A percentile compares a stretch with the other conserved stretches of the same genome.
Conservation (phyloP, 2,113 vertebrate species). For the Tachysurus vachellii region DNA sequence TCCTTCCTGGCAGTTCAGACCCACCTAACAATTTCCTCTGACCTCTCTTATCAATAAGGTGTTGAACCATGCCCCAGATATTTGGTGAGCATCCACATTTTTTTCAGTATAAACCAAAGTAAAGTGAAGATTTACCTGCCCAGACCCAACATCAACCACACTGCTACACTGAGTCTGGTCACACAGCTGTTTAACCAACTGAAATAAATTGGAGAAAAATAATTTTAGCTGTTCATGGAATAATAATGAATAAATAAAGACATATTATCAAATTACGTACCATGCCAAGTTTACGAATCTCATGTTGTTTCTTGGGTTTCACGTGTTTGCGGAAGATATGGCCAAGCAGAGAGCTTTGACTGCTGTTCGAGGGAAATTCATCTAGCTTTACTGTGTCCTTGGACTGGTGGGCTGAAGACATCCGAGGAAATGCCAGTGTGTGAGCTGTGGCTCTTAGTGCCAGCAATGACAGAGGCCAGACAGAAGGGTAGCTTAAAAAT, state of each 20-base stretch:
- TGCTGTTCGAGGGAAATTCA: conserved; percentile 80
- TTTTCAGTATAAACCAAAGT: not conserved
- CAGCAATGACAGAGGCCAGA: conserved; percentile 88
- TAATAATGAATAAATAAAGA: not conserved
- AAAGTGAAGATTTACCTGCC: conserved; percentile 77
- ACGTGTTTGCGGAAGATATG: conserved; percentile 88
- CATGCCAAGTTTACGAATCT: conserved; percentile 81
- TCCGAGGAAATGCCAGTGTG: conserved; percentile 77
- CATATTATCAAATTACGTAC: conserved; percentile 59
- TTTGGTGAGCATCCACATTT: not conserved
- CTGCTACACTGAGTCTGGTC: conserved; percentile 71
- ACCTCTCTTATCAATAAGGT: too few relatives aligned
- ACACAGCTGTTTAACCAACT: conserved; percentile 85
- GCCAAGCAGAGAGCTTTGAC: conserved; percentile 82
- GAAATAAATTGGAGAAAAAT: conserved; percentile 18
- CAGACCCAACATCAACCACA: conserved; percentile 90
- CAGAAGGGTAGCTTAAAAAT: conserved; percentile 72
- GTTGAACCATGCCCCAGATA: not conserved
- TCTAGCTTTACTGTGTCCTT: conserved; percentile 53
- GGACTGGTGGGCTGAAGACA: not conserved
- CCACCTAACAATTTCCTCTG: too few relatives aligned
- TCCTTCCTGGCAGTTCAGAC: too few relatives aligned
- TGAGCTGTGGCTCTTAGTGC: conserved; percentile 79
- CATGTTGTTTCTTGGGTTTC: conserved; percentile 93
- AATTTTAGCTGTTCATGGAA: not conserved